A percentile compares a stretch with the other conserved stretches of the same genome.
These are phyloP conservation scores for Temnothorax unifasciatus DNA, from an alignment of 2,888 invertebrate species.

Conservation along the genomic window DNA sequence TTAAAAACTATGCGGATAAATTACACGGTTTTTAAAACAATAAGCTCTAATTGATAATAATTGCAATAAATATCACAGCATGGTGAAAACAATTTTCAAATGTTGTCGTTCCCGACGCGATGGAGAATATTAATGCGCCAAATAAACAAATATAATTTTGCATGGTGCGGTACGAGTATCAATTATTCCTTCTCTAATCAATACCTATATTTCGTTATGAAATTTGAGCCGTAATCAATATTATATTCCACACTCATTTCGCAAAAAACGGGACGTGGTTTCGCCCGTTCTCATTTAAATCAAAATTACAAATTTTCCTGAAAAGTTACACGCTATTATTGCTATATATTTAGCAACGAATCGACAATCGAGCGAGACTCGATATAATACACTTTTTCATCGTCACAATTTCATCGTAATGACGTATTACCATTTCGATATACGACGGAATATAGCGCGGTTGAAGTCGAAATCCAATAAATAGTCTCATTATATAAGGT, in stretches of 20 bases:
- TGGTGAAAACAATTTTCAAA: conserved; percentile 16
- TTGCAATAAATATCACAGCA: not conserved
- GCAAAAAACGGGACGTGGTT: not conserved
- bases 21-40: not conserved
- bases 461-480: conserved; percentile 21
- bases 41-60: conserved; percentile 1
- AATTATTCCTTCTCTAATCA: conserved; percentile 40
- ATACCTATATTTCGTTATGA: conserved; percentile 19
- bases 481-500: not conserved
- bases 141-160: conserved; percentile 25
- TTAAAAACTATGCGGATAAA: not conserved
- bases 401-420: conserved; percentile 27
- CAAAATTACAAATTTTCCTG: conserved; percentile 9
- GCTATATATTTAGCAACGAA: not conserved
- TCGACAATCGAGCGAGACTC: not conserved
- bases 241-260: conserved; percentile 13
- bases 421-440: conserved; percentile 28
- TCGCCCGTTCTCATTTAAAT: not conserved
- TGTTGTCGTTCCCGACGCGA: not conserved
- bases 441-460: conserved; percentile 22
- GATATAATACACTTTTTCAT: conserved; percentile 8
- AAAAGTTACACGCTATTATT: not conserved
- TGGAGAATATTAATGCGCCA: not conserved
- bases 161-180: not conserved
- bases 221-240: conserved; percentile 30